Conservation (phyloP, 2,888 invertebrate species). For the Phania funesta region DNA sequence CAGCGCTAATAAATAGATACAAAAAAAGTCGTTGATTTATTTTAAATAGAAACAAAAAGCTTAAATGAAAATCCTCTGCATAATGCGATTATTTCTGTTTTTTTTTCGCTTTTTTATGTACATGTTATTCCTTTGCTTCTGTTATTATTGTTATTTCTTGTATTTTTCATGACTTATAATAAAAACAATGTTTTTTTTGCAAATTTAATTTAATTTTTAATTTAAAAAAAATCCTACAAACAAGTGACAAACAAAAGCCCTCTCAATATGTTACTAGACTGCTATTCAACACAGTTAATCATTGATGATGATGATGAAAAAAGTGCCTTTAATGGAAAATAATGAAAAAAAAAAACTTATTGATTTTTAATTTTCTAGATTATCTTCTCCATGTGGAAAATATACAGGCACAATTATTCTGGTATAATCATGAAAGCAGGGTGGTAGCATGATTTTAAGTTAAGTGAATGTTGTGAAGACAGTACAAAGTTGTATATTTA, state of each 20-base stretch:
- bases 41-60: slow-evolving; percentile 47
- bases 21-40: slow-evolving; percentile 5
- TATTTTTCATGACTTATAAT: slow-evolving; percentile 44
- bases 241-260: slow-evolving; percentile 54
- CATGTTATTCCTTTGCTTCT: slow-evolving; percentile 18
- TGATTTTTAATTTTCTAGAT: slow-evolving; percentile 70
- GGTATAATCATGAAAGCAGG: neutral
- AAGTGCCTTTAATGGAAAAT: slow-evolving; percentile 42
- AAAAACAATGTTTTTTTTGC: slow-evolving; percentile 41
- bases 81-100: slow-evolving; percentile 61
- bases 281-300: slow-evolving; percentile 38
- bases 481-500: too few relatives aligned
- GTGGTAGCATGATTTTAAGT: neutral
- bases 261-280: neutral
- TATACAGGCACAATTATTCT: neutral
- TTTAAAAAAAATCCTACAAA: slow-evolving; percentile 61
- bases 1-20: neutral
- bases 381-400: slow-evolving; percentile 61
- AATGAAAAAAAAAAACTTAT: slow-evolving; percentile 59
- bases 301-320: slow-evolving; percentile 23
- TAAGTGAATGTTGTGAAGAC: too few relatives aligned
- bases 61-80: slow-evolving; percentile 63
- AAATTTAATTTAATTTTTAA: slow-evolving; percentile 61
- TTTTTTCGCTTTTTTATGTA: slow-evolving; percentile 2
- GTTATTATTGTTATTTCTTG: slow-evolving; percentile 16